phyloP scores from a whole-genome alignment of 1,140 invertebrate species.

The Leptopilina clavipes region DNA sequence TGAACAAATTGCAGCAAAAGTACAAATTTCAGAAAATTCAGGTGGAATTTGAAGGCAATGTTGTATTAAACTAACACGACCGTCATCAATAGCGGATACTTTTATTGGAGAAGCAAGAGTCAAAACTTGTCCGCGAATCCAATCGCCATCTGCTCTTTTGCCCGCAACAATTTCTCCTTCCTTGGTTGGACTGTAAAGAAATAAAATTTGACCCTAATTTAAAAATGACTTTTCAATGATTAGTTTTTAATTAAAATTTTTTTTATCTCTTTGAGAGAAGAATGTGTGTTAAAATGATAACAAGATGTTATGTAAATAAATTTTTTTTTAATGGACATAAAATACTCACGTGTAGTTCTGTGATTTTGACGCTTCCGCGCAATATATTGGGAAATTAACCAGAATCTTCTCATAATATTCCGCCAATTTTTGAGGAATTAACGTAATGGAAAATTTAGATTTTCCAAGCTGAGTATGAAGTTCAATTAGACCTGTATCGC shows the following conservation, averaged over 20 bases:
- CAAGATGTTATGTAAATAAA: too few relatives aligned
- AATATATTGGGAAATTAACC: slow-evolving; percentile 39
- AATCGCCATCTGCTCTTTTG: slow-evolving; percentile 46
- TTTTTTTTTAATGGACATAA: too few relatives aligned
- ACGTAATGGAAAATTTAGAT: slow-evolving; percentile 40
- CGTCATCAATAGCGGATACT: slow-evolving; percentile 61
- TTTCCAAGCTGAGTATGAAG: slow-evolving; percentile 42
- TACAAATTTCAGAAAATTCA: slow-evolving; percentile 43
- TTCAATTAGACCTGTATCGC: slow-evolving; percentile 46
- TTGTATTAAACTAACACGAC: slow-evolving; percentile 42
- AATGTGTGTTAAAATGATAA: too few relatives aligned
- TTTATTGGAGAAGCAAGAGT: slow-evolving; percentile 42
- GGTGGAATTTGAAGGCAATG: slow-evolving; percentile 44
- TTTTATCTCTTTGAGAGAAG: too few relatives aligned
- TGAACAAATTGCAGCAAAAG: slow-evolving; percentile 52
- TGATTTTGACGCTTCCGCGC: slow-evolving; percentile 32
- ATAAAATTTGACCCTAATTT: slow-evolving; percentile 12
- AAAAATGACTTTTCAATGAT: too few relatives aligned
- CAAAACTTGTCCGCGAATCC: slow-evolving; percentile 63
- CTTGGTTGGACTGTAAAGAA: slow-evolving; percentile 51
- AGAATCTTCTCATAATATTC: slow-evolving; percentile 45
- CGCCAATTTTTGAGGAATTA: slow-evolving; percentile 33
- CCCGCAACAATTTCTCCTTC: slow-evolving; percentile 60
- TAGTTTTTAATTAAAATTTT: too few relatives aligned
- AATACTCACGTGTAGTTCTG: slow-evolving; percentile 48